Evolutionary conservation across 2,888 invertebrate genomes (phyloP).

Genomic region (Apotomis turbidana): DNA sequence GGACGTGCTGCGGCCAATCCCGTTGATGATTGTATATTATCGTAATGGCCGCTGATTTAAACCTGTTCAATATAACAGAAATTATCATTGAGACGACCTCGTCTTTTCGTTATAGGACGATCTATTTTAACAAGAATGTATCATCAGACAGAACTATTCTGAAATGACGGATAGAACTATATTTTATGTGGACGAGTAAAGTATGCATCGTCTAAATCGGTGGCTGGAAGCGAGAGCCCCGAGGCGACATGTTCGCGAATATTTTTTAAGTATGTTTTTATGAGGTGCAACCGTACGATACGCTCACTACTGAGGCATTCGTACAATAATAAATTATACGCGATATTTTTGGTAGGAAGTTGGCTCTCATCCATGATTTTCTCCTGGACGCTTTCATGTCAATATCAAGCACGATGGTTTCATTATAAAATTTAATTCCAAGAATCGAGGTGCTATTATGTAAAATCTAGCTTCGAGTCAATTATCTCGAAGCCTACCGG

Average conservation of each 20-base stretch:
- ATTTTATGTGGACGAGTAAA: slow-evolving; percentile 58
- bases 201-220: slow-evolving; percentile 66
- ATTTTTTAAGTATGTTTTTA: slow-evolving; percentile 77
- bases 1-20: neutral
- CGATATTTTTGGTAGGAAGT: slow-evolving; percentile 78
- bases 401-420: slow-evolving; percentile 58
- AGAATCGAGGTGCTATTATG: neutral
- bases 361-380: slow-evolving; percentile 76
- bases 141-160: slow-evolving; percentile 59
- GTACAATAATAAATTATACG: slow-evolving; percentile 81
- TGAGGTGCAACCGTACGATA: slow-evolving; percentile 77
- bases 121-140: slow-evolving; percentile 60
- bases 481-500: slow-evolving; percentile 9
- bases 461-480: neutral
- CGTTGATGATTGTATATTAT: neutral
- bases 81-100: slow-evolving; percentile 51
- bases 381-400: slow-evolving; percentile 67
- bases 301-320: slow-evolving; percentile 69
- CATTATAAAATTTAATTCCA: slow-evolving; percentile 39
- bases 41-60: slow-evolving; percentile 28
- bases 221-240: slow-evolving; percentile 53
- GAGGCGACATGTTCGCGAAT: slow-evolving; percentile 58
- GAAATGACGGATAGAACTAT: slow-evolving; percentile 62
- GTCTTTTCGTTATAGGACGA: slow-evolving; percentile 48
- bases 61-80: slow-evolving; percentile 34